Percentiles rank a stretch among this genome's conserved stretches.
phyloP scores from a whole-genome alignment of 2,113 vertebrate species.

The Haemorhous mexicanus region DNA sequence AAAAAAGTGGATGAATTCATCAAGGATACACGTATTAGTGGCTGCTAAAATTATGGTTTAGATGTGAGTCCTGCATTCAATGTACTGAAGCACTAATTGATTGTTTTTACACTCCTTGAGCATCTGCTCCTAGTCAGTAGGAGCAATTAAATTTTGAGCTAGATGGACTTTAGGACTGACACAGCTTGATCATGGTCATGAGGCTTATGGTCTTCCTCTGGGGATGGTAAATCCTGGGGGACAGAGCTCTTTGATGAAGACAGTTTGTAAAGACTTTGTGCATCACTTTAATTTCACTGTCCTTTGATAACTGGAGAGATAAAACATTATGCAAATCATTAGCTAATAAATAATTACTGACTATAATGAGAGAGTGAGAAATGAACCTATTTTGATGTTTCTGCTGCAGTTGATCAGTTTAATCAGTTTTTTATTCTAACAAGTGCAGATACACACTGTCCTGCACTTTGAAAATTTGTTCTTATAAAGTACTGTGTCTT shows the following conservation, averaged over 20 bases:
- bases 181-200: background rate
- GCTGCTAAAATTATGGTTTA: background rate
- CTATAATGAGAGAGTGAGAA: background rate
- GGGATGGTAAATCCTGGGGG: background rate
- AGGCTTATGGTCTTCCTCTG: background rate
- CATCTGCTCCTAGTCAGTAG: background rate
- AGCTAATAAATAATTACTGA: conserved; percentile 7
- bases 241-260: background rate
- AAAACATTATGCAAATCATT: conserved; percentile 11
- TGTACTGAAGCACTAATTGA: background rate
- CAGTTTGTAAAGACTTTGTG: background rate
- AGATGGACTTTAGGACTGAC: background rate
- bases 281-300: background rate
- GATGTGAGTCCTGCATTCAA: background rate
- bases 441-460: background rate
- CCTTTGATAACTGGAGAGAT: background rate
- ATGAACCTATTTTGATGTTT: background rate
- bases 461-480: background rate
- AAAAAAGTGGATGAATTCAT: background rate
- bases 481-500: background rate
- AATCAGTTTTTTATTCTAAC: background rate
- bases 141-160: background rate
- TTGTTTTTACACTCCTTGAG: background rate
- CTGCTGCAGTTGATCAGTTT: background rate
- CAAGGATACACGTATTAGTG: background rate